Conservation (phyloP, 2,888 invertebrate genomes). For the Geotrupes spiniger region DNA sequence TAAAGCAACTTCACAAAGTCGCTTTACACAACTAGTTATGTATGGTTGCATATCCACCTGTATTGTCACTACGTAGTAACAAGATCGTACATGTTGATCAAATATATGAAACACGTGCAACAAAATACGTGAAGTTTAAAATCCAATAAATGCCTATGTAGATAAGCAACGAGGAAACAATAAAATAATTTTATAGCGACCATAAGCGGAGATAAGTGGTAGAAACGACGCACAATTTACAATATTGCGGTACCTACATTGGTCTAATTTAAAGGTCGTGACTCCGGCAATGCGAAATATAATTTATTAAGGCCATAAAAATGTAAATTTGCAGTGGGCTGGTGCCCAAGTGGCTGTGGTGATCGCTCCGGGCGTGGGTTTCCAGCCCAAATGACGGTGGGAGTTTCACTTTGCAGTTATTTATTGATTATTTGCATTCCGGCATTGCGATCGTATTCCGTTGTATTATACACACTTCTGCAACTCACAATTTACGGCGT, state of each 20-base stretch:
- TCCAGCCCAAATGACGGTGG: slow-evolving; percentile 28
- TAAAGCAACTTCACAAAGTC: too few species aligned
- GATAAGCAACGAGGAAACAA: too few species aligned
- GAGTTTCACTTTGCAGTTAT: slow-evolving; percentile 28
- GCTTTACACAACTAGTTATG: too few species aligned
- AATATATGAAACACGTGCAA: too few species aligned
- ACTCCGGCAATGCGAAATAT: slow-evolving; percentile 17
- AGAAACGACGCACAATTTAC: slow-evolving; percentile 7
- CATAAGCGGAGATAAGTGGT: slow-evolving; percentile 1
- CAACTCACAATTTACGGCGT: slow-evolving; percentile 15
- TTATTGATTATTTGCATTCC: slow-evolving; percentile 33
- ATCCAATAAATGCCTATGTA: too few species aligned
- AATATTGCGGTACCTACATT: slow-evolving; percentile 18
- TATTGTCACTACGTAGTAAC: too few species aligned
- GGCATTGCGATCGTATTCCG: slow-evolving; percentile 19
- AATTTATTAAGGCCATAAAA: slow-evolving; percentile 24
- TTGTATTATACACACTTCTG: slow-evolving; percentile 17
- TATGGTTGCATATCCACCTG: too few species aligned
- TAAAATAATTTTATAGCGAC: not conserved
- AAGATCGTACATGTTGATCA: too few species aligned
- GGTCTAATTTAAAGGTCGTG: slow-evolving; percentile 21
- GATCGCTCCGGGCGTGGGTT: slow-evolving; percentile 26
- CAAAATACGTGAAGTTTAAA: too few species aligned
- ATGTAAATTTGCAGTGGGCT: slow-evolving; percentile 22
- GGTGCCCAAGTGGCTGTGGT: slow-evolving; percentile 23